phyloP scores from a whole-genome alignment of 2,888 invertebrate species.

The Troides aeacus region DNA sequence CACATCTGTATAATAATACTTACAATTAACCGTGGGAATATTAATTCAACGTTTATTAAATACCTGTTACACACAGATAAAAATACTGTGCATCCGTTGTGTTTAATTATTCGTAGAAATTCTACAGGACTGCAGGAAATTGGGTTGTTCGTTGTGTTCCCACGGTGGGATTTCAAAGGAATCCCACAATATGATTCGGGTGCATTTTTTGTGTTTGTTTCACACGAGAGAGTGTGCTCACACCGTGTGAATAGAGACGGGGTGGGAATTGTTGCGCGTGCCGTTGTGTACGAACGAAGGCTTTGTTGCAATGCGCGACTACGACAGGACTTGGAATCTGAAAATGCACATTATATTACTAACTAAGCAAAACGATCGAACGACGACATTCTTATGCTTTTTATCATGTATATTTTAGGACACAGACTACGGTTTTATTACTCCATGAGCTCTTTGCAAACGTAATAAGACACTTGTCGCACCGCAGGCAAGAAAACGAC shows the following conservation, averaged over 20 bases:
- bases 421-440: too few species aligned
- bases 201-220: constrained; percentile 1
- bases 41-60: too few species aligned
- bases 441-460: too few species aligned
- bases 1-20: too few species aligned
- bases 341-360: too few species aligned
- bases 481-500: too few species aligned
- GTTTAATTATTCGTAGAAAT: background rate
- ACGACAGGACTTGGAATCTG: background rate
- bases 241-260: constrained; percentile 1
- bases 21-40: too few species aligned
- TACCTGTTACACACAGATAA: background rate
- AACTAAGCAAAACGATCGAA: too few species aligned
- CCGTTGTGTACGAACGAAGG: background rate
- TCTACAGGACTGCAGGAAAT: background rate
- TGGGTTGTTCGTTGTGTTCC: background rate
- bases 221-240: background rate
- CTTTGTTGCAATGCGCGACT: background rate
- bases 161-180: constrained; percentile 6
- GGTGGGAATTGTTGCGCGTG: constrained; percentile 11
- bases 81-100: background rate
- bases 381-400: too few species aligned
- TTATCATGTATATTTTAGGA: too few species aligned
- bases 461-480: too few species aligned
- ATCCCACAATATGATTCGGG: background rate